Evolutionary conservation across 1,140 invertebrate genomes (phyloP), one percentile per base, ranked within the genome.

Genomic region (Ruditapes philippinarum): DNA sequence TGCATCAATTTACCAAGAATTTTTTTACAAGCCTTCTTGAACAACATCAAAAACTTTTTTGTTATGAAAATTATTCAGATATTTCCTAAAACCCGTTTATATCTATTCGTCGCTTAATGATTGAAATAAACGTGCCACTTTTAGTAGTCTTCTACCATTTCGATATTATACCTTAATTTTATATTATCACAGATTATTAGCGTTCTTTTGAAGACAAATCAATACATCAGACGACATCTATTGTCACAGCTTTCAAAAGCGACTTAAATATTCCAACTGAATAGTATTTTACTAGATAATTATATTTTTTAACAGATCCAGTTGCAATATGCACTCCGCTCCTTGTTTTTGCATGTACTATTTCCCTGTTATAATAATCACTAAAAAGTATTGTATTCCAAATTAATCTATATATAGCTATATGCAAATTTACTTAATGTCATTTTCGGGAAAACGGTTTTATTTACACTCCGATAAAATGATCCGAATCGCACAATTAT

Each of bases 151-250:
- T n/a, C 22, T 28, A 62, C 25, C 57, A 9, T 62, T 62, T 28
- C 25, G n/a, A n/a, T 28, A 62, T n/a, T 28, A 62, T 62, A n/a
- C 57, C 57, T n/a, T 62, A 1, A 62, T 28, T 62, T 62, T 28
- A 62, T 28, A 62, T 62, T 62, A 62, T 62, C 57, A 62, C 57
- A 62, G 57, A 62, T n/a, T 22, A 62, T 62, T 62, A 62, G 57
- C n/a, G 28, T 62, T n/a, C 7, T 62, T 62, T 62, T 28, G 9
- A 57, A 28, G 57, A 25, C 14, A 45, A 45, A 45, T 45, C 42
- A 45, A 45, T 45, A 45, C 14, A 14, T 5, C 42, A 45, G 42
- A 5, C 42, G 42, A 7, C 42, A n/a, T 45, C 42, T 45, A 7
- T 45, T 45, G 42, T 45, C 42, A 45, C 42, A 45, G 42, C 5